phyloP scores from a whole-genome alignment of 2,888 invertebrate species.

The Caenorhabditis sinica region DNA sequence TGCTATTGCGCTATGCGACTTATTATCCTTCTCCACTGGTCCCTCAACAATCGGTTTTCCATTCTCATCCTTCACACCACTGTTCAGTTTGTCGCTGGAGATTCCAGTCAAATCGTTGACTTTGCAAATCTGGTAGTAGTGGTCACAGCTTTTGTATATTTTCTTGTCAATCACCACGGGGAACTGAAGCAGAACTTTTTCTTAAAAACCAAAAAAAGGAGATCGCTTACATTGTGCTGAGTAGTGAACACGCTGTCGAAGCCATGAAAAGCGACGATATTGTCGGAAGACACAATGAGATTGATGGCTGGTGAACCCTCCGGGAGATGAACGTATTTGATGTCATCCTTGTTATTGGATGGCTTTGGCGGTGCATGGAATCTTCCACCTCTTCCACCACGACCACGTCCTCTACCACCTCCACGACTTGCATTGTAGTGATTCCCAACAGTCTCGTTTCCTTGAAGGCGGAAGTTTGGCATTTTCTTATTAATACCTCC shows the following conservation, averaged over 20 bases:
- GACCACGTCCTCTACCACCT: slow-evolving; percentile 25
- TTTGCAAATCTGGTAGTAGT: slow-evolving; percentile 75
- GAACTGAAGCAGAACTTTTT: slow-evolving; percentile 47
- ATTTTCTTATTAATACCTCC: slow-evolving; percentile 36
- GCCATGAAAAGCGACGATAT: slow-evolving; percentile 72
- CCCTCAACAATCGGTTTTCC: slow-evolving; percentile 49
- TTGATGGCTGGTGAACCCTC: slow-evolving; percentile 50
- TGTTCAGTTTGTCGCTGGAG: slow-evolving; percentile 54
- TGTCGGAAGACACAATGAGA: slow-evolving; percentile 60
- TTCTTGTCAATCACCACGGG: slow-evolving; percentile 71
- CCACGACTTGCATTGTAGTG: neutral
- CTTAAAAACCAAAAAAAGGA: neutral
- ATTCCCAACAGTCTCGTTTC: neutral
- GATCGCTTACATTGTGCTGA: slow-evolving; percentile 67
- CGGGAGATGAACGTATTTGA: slow-evolving; percentile 35
- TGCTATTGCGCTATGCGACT: slow-evolving; percentile 41
- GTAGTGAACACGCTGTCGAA: slow-evolving; percentile 72
- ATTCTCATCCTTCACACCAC: slow-evolving; percentile 59
- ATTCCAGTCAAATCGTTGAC: slow-evolving; percentile 64
- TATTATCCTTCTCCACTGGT: slow-evolving; percentile 10
- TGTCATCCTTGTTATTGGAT: slow-evolving; percentile 55
- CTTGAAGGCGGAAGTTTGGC: slow-evolving; percentile 38
- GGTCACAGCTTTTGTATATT: slow-evolving; percentile 74
- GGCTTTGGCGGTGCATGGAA: slow-evolving; percentile 38
- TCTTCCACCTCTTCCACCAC: slow-evolving; percentile 33